A percentile compares a stretch with the other conserved stretches of the same genome.
Evolutionary conservation across 2,888 invertebrate species (phyloP).

Genomic region (Drosophila neutralis): DNA sequence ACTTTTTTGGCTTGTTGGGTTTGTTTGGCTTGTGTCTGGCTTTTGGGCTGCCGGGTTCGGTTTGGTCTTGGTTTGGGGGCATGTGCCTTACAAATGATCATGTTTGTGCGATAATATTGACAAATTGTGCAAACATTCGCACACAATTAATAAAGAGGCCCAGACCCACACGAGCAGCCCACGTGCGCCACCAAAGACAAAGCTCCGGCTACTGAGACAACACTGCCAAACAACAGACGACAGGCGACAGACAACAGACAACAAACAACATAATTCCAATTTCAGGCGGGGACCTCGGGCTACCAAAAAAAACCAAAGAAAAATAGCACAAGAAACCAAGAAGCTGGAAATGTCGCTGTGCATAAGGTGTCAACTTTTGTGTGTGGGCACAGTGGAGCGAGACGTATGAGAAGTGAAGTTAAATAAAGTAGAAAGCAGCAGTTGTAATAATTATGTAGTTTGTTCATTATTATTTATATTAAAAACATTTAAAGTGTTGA

Average conservation of each 20-base stretch:
- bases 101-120: constrained; percentile 79
- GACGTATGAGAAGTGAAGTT: neutral
- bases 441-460: too few relatives aligned
- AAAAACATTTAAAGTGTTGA: neutral
- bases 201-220: constrained; percentile 48
- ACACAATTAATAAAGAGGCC: constrained; percentile 74
- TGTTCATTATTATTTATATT: too few relatives aligned
- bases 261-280: constrained; percentile 75
- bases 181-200: constrained; percentile 56
- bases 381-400: constrained; percentile 31
- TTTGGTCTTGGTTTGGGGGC: constrained; percentile 16
- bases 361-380: constrained; percentile 33
- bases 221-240: constrained; percentile 5
- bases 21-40: constrained; percentile 3
- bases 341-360: constrained; percentile 50
- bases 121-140: constrained; percentile 82
- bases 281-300: constrained; percentile 44
- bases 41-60: constrained; percentile 1
- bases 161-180: constrained; percentile 48
- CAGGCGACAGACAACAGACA: constrained; percentile 38
- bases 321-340: constrained; percentile 21
- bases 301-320: constrained; percentile 50
- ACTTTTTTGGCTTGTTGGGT: constrained; percentile 15
- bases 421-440: neutral
- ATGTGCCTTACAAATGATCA: constrained; percentile 65